A percentile compares a stretch with the other conserved stretches of the same genome.
Conservation (phyloP, 2,797 vertebrate species). For the Silurus aristotelis region DNA sequence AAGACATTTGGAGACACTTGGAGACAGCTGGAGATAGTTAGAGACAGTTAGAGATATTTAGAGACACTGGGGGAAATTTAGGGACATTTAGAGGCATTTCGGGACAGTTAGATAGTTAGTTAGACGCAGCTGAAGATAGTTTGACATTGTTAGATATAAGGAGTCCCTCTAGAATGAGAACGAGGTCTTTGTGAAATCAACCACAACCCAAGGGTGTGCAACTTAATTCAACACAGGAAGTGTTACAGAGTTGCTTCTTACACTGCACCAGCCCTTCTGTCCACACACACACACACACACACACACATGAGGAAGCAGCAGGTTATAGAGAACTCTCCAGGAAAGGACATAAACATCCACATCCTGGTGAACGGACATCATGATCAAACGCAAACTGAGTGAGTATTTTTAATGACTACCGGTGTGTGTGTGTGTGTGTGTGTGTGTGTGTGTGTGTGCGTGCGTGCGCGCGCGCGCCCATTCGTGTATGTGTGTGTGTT, state of each 20-base stretch:
- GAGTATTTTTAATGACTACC: conserved; percentile 59
- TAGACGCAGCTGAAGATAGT: not conserved
- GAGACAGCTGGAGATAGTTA: not conserved
- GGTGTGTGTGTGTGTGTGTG: conserved; percentile 11
- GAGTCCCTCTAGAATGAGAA: not conserved
- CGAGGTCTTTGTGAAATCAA: not conserved
- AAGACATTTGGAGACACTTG: not conserved
- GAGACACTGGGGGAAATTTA: not conserved
- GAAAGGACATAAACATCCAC: conserved; percentile 32
- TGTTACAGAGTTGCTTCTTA: conserved; percentile 19
- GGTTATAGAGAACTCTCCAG: not conserved
- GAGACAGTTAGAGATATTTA: not conserved
- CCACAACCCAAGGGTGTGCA: not conserved
- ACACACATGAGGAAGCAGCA: conserved; percentile 1
- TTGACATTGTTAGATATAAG: not conserved
- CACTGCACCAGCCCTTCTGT: conserved; percentile 27
- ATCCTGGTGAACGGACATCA: conserved; percentile 54
- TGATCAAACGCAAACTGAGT: conserved; percentile 72
- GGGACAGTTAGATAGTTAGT: not conserved
- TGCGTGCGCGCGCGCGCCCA: not conserved
- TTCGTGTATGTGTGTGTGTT: not conserved
- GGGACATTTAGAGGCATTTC: not conserved
- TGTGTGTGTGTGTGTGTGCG: no score
- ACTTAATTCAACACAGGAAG: conserved; percentile 50
- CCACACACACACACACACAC: not conserved